Evolutionary conservation across 2,888 invertebrate genomes (phyloP), one percentile per base, ranked within the genome.

Genomic region (Hydroisotoma schaefferi): DNA sequence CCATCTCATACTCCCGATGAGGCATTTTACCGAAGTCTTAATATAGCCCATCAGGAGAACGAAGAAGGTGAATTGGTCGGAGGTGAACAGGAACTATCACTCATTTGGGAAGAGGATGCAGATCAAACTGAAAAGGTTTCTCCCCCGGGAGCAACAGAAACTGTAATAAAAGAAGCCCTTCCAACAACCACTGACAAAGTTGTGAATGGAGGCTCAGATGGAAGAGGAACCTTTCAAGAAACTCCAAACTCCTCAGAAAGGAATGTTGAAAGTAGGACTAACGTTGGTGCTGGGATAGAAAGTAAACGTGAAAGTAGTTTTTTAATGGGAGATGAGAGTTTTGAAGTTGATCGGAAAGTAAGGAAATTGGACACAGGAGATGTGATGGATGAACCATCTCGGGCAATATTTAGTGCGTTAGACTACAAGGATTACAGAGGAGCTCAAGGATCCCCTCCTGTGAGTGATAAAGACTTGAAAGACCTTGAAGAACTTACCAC

Each of bases 31-130:
- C 38, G 38, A 18, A 90, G 88, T 75, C 80, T 92, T 48, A 92
- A 92, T 78, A 88, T 88, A 77, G 90, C 90, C 40, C 91, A 91
- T 76, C 81, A 91, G 55, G 90, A 91, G 60, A 54, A 55, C 25
- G 61, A 58, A 23, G 61, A 61, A 5, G 43, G 62, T 46, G 33
- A 55, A 46, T 25, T 29, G 12, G 8, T 53, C 10, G 40, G 6
- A 10, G 60, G 60, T 15, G 74, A 74, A 64, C 87, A 87, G 52
- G 88, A 90, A 72, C 78, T 90, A 69, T 88, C 86, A 65, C 88
- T 90, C 87, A 90, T 90, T 72, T 89, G 90, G 86, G 90, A 73
- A 47, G 73, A 88, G 72, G 89, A 90, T 72, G 78, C 79, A 26
- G 86, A 86, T 65, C 83, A 83, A 44, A 77, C 77, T 20, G 70